phyloP scores from a whole-genome alignment of 2,797 vertebrate genomes.

The Tangara arthus region DNA sequence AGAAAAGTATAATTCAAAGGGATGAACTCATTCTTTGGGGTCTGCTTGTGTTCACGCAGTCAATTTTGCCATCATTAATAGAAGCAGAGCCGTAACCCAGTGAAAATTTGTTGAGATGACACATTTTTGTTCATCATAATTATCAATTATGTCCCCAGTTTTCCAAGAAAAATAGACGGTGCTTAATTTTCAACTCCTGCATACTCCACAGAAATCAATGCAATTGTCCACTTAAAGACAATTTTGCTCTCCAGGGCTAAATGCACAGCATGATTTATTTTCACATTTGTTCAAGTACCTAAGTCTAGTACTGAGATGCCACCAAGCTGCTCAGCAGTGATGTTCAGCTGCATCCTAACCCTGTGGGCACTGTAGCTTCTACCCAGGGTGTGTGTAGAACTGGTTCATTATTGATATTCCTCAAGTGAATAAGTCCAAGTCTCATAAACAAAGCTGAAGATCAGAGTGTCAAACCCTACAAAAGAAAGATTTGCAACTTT shows the following conservation, averaged over 20 bases:
- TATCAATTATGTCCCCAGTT: background rate
- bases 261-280: background rate
- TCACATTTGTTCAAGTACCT: background rate
- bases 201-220: background rate
- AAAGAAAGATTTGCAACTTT: background rate
- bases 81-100: background rate
- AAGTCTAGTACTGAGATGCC: background rate
- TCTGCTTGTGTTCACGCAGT: background rate
- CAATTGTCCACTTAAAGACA: background rate
- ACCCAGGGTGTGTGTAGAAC: rapidly evolving
- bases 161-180: background rate
- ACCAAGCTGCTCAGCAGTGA: background rate
- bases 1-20: background rate
- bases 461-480: background rate
- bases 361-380: background rate
- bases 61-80: background rate
- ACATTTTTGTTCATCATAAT: background rate
- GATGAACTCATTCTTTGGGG: background rate
- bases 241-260: background rate
- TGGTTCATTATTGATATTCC: background rate
- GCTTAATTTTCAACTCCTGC: background rate
- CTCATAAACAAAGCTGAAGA: background rate
- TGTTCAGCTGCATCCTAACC: background rate
- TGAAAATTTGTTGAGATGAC: background rate
- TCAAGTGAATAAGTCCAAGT: background rate